phyloP scores from a whole-genome alignment of 2,888 invertebrate genomes.

The Pherbina coryleti region DNA sequence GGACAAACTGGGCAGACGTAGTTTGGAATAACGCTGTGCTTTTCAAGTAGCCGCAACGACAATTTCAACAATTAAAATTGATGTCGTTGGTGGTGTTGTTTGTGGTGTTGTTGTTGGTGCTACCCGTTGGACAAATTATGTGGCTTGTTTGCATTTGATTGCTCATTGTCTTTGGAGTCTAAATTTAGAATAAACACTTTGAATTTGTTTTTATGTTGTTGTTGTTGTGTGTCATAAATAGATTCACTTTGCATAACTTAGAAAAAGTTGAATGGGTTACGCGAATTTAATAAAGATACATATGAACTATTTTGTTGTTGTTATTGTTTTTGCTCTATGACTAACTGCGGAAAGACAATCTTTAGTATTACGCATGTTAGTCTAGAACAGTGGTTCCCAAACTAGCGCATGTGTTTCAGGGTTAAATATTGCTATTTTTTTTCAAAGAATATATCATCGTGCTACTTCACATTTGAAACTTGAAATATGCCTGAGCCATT shows the following conservation, averaged over 20 bases:
- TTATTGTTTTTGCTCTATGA: too few species aligned
- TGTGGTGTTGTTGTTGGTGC: conserved; percentile 49
- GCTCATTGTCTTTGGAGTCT: conserved; percentile 33
- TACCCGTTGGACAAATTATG: conserved; percentile 40
- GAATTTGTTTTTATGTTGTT: background rate
- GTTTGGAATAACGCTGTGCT: background rate
- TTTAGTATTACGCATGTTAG: too few species aligned
- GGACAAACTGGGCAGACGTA: conserved; percentile 38
- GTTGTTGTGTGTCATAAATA: conserved; percentile 14
- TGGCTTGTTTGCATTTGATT: conserved; percentile 44
- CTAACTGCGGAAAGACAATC: too few species aligned
- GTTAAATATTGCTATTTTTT: too few species aligned
- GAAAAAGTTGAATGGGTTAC: too few species aligned
- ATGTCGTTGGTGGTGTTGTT: conserved; percentile 33
- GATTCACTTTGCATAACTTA: background rate
- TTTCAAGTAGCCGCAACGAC: conserved; percentile 42
- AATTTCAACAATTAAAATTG: conserved; percentile 35
- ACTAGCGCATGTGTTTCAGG: too few species aligned
- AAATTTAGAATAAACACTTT: conserved; percentile 29
- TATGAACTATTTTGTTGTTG: background rate
- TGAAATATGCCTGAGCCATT: too few species aligned
- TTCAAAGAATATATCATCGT: too few species aligned
- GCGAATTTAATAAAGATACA: background rate
- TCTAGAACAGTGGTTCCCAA: too few species aligned
- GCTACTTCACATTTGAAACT: too few species aligned